Conservation (phyloP, 2,113 vertebrate species). For the Ceyx melanurus region DNA sequence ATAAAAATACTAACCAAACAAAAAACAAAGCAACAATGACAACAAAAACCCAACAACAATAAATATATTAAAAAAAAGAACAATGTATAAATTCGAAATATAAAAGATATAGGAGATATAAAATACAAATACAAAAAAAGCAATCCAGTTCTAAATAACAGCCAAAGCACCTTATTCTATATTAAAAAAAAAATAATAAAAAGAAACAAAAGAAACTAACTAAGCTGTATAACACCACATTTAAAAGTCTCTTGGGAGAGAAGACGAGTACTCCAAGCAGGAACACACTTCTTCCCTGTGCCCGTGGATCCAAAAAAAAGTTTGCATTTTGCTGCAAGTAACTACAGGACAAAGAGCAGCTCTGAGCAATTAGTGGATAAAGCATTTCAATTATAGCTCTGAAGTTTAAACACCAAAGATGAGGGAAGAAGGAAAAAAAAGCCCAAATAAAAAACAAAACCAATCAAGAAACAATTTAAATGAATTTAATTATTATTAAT, state of each 20-base stretch:
- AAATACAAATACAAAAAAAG: no score
- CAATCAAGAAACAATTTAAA: no score
- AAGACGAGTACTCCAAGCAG: background rate
- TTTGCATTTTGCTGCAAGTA: background rate
- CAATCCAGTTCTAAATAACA: background rate
- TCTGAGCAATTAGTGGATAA: background rate
- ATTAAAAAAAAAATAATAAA: background rate
- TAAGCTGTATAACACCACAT: background rate
- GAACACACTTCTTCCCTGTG: background rate
- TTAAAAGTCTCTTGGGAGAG: background rate
- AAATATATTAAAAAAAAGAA: no score
- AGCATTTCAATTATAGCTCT: background rate
- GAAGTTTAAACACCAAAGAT: background rate
- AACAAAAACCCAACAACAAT: no score
- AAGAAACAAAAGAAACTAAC: background rate
- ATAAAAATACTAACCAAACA: no score
- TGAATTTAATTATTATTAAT: no score
- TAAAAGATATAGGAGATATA: no score
- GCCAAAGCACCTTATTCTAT: background rate
- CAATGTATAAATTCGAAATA: no score
- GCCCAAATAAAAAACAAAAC: no score
- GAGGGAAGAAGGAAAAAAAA: background rate
- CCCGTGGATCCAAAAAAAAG: background rate
- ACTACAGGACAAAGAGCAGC: background rate
- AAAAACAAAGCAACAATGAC: no score